Percentiles rank a stretch among this genome's conserved stretches.
Conservation (phyloP, 2,888 invertebrate species). For the Epistrophe grossulariae region DNA sequence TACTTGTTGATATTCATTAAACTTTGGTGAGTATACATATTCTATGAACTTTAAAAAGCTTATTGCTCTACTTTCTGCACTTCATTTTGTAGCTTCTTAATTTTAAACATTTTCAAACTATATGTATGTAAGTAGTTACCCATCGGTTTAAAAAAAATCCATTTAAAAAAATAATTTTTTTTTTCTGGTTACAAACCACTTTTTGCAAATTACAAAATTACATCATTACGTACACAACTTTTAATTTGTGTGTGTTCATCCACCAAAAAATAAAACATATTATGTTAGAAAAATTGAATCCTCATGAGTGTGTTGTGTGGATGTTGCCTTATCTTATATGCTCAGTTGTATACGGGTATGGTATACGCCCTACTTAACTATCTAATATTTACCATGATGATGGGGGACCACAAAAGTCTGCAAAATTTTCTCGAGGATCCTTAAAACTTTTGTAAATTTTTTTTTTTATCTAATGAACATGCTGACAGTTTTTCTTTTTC, state of each 20-base stretch:
- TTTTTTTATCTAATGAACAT: constrained; percentile 48
- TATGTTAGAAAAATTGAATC: not conserved
- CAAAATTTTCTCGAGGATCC: constrained; percentile 48
- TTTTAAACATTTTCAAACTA: not conserved
- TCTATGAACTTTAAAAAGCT: not conserved
- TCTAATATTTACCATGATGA: not conserved
- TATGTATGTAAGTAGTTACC: not conserved
- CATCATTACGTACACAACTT: constrained; percentile 16
- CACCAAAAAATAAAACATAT: constrained; percentile 3
- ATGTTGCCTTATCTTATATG: not conserved
- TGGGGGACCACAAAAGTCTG: constrained; percentile 45
- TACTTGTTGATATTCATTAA: not conserved
- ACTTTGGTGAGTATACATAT: not conserved
- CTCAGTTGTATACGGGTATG: not conserved
- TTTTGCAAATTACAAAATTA: not conserved
- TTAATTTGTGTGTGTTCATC: constrained; percentile 11
- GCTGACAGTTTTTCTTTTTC: constrained; percentile 38
- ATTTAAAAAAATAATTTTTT: not conserved
- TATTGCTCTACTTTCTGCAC: not conserved
- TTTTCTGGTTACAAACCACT: not conserved
- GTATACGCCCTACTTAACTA: constrained; percentile 9
- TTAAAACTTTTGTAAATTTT: constrained; percentile 24
- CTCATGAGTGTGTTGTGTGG: not conserved
- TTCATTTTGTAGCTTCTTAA: not conserved
- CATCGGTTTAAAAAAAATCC: not conserved